Conservation (phyloP, 1,140 invertebrate species). For the Condylostylus longicornis region DNA sequence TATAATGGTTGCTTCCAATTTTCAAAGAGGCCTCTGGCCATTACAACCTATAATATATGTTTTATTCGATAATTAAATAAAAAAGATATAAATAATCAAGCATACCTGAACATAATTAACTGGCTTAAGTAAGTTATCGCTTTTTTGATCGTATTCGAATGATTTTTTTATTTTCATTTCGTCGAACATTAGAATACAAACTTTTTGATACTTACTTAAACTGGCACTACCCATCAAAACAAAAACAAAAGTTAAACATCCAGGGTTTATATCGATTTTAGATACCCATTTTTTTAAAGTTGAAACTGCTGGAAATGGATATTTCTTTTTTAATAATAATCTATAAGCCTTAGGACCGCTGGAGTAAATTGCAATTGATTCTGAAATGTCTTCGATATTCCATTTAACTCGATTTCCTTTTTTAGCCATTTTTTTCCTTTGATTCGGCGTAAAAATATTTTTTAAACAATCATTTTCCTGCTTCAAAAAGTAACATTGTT, state of each 20-base stretch:
- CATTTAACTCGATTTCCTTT: neutral
- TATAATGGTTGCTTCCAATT: slow-evolving; percentile 25
- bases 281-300: neutral
- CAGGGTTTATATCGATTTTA: neutral
- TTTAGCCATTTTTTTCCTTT: neutral
- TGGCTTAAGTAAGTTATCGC: slow-evolving; percentile 6
- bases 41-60: too few species aligned
- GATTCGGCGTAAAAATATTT: neutral
- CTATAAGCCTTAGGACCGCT: too few species aligned
- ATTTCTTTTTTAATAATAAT: too few species aligned
- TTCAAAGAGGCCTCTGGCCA: slow-evolving; percentile 13
- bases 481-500: too few species aligned
- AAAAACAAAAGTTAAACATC: neutral
- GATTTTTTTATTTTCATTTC: slow-evolving; percentile 11
- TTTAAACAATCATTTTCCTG: too few species aligned
- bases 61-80: too few species aligned
- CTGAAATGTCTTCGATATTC: neutral
- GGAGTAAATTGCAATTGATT: neutral
- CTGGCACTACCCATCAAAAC: neutral
- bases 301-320: neutral
- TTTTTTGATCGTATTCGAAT: slow-evolving; percentile 7
- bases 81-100: too few species aligned
- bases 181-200: slow-evolving; percentile 9
- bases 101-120: slow-evolving; percentile 11
- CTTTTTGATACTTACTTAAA: slow-evolving; percentile 4